Percentiles rank a stretch among this genome's conserved stretches.
Evolutionary conservation across 2,888 invertebrate genomes (phyloP).

Genomic region (Siphlonurus alternatus): DNA sequence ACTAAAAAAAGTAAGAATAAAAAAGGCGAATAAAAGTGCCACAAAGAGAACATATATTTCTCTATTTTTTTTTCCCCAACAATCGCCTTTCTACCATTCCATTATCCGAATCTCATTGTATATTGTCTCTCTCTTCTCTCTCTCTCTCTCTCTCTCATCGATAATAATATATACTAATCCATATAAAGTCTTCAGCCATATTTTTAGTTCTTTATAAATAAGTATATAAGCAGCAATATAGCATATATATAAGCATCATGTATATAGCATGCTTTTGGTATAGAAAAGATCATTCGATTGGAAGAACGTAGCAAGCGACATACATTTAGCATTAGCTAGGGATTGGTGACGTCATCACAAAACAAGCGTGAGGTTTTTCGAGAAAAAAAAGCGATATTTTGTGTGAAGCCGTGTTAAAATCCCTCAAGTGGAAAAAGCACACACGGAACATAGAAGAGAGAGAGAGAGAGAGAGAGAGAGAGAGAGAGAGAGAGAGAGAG

Average conservation of each 20-base stretch:
- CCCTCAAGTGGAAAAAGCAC: background rate
- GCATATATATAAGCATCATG: background rate
- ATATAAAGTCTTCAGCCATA: background rate
- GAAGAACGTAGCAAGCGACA: background rate
- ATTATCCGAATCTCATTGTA: background rate
- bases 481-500: conserved; percentile 10
- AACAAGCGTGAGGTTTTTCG: background rate
- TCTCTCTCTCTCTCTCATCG: background rate
- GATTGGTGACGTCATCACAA: background rate
- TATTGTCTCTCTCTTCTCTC: too few species aligned
- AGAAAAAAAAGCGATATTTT: background rate
- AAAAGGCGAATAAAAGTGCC: background rate
- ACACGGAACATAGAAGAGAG: background rate
- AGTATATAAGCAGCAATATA: background rate
- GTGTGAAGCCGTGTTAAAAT: background rate
- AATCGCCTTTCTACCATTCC: background rate
- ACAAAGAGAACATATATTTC: background rate
- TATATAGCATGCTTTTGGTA: background rate
- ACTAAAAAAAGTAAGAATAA: background rate
- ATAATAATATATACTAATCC: too few species aligned
- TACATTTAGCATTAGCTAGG: background rate
- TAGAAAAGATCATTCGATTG: background rate
- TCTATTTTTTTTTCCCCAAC: background rate
- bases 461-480: conserved; percentile 16
- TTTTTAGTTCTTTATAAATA: background rate